Conservation (phyloP, 2,797 vertebrate species). For the Cryptoblepharus egeriae region DNA sequence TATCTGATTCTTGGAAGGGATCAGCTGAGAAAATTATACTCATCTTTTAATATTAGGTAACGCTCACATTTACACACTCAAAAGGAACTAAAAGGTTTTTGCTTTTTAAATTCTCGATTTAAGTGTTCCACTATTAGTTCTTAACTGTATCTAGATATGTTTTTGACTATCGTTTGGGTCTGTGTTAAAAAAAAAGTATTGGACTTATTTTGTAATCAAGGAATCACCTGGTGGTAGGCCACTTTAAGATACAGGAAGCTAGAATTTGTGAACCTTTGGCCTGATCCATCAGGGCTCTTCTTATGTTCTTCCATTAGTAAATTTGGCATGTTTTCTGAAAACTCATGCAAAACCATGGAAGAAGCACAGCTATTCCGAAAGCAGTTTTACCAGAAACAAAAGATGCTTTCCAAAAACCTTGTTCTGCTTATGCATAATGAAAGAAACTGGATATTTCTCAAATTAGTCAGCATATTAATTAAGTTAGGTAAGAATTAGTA, state of each 20-base stretch:
- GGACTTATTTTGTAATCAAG: constrained; percentile 47
- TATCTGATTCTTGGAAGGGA: background rate
- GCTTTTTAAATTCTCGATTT: constrained; percentile 41
- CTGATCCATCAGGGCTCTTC: too few relatives aligned
- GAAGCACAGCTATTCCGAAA: background rate
- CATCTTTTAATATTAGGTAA: background rate
- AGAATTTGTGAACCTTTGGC: too few relatives aligned
- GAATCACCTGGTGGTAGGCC: constrained; percentile 43
- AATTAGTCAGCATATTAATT: constrained; percentile 36
- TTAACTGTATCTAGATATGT: constrained; percentile 33
- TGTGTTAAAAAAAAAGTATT: constrained; percentile 36
- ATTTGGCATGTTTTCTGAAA: too few relatives aligned
- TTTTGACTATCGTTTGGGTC: constrained; percentile 27
- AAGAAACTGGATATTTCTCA: constrained; percentile 21
- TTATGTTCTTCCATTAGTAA: too few relatives aligned
- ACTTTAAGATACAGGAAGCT: too few relatives aligned
- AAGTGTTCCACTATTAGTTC: constrained; percentile 48
- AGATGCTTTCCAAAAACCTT: background rate
- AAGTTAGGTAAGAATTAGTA: constrained; percentile 34
- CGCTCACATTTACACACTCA: background rate
- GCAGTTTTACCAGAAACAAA: background rate
- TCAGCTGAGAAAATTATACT: background rate
- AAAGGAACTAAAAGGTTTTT: background rate
- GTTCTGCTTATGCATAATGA: constrained; percentile 33
- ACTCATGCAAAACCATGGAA: constrained; percentile 8